Evolutionary conservation across 2,113 vertebrate genomes (phyloP), one percentile per base, ranked within the genome.

Genomic region (Hemichromis elongatus): DNA sequence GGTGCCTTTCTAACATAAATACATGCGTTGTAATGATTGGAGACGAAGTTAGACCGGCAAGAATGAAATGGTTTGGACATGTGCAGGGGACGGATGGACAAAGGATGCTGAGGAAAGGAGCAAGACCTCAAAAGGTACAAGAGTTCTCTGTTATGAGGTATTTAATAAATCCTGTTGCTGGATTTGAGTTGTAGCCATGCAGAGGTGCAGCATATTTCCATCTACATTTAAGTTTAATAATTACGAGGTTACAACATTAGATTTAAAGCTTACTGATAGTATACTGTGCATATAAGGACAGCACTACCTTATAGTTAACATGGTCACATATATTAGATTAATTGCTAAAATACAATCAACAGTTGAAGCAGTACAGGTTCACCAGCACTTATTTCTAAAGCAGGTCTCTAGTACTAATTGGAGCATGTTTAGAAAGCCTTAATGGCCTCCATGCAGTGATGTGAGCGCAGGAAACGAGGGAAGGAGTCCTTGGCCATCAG

Each of bases 401-500:
- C 77, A 77, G 50, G 50, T 61, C 33, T 81, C 16, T 21, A n/a
- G 7, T 42, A 16, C 30, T 7, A 70, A 52, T 53, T 40, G 3
- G 53, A n/a, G 6, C 5, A 2, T 5, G 63, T 88, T 91, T 83
- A 95, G 30, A 83, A 83, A 33, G 83, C 89, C 68, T 80, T 92
- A 45, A 93, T 53, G 9, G 82, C 10, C 19, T 97, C 95, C 87
- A 96, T 94, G 82, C 96, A 96, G 91, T 96, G 96, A 18, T 96
- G 79, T 0, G 98, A 98, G 50, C 97, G 97, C 90, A 97, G 94
- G 93, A 98, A 99, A 1, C 98, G 95, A 0, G 97, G 97, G 68
- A 98, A 98, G 18, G 98, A 97, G 85, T 98, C 98, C 84, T 97
- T 98, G 66, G 98, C 97, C 98, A 98, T 98, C 70, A 99, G 79